Percentiles rank a stretch among this genome's conserved stretches.
Evolutionary conservation across 2,888 invertebrate genomes (phyloP).

Genomic region (Scaptodrosophila latifasciaeformis): DNA sequence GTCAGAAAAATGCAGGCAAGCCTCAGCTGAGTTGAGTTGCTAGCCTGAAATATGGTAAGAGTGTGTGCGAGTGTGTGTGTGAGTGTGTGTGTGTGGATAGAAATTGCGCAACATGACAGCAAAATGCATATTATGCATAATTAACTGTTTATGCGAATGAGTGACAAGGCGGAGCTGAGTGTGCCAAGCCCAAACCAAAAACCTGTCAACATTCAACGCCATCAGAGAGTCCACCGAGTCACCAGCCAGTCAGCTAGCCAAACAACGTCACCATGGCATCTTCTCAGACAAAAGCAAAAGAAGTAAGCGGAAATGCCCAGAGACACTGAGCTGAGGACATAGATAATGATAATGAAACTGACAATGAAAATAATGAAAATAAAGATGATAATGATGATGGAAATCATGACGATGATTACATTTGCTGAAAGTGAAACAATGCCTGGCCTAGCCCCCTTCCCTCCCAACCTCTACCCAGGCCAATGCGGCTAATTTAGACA

Average conservation of each 20-base stretch:
- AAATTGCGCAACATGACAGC: constrained; percentile 70
- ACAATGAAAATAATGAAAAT: constrained; percentile 32
- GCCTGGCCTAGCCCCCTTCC: constrained; percentile 21
- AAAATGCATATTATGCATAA: constrained; percentile 73
- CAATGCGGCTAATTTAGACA: constrained; percentile 57
- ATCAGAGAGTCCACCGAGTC: too few species aligned
- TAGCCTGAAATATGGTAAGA: too few species aligned
- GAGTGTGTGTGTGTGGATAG: background rate
- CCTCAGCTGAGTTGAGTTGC: background rate
- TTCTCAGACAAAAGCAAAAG: background rate
- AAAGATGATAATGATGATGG: constrained; percentile 27
- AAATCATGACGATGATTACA: constrained; percentile 39
- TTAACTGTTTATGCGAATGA: constrained; percentile 70
- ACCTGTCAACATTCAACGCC: background rate
- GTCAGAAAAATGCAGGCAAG: constrained; percentile 34
- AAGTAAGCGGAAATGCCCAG: background rate
- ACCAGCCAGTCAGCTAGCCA: too few species aligned
- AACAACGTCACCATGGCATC: background rate
- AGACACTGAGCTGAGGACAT: constrained; percentile 28
- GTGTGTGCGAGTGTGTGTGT: too few species aligned
- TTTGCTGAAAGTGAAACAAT: constrained; percentile 64
- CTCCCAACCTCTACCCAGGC: constrained; percentile 15
- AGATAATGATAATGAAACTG: constrained; percentile 25
- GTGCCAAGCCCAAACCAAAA: background rate
- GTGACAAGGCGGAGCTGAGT: constrained; percentile 59